A percentile compares a stretch with the other conserved stretches of the same genome.
Evolutionary conservation across 2,888 invertebrate species (phyloP).

Genomic region (Arctia plantaginis): DNA sequence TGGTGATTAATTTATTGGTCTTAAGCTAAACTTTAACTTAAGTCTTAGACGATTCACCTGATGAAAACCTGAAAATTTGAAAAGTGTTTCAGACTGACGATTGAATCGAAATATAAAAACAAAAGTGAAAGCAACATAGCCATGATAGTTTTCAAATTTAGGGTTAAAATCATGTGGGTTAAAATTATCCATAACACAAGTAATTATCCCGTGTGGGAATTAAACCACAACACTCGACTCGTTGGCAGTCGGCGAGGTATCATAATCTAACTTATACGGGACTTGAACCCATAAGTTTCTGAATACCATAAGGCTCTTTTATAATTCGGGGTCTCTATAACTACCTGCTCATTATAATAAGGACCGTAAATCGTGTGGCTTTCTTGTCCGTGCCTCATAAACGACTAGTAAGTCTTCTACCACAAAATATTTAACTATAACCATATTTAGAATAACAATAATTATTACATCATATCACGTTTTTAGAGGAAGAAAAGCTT

Average conservation of each 20-base stretch:
- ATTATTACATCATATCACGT: not conserved
- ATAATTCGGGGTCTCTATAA: not conserved
- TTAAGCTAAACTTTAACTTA: not conserved
- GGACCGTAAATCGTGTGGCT: not conserved
- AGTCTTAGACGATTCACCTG: not conserved
- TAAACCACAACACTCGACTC: not conserved
- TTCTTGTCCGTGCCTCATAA: not conserved
- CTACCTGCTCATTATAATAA: not conserved
- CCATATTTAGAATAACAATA: not conserved
- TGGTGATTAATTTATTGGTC: not conserved
- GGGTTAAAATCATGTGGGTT: not conserved
- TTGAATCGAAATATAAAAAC: not conserved
- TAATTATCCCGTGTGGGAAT: not conserved
- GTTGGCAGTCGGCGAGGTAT: not conserved
- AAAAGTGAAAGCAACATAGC: not conserved
- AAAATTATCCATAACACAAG: not conserved
- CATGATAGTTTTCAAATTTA: not conserved
- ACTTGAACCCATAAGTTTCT: conserved; percentile 2
- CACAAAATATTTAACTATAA: not conserved
- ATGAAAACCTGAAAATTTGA: not conserved
- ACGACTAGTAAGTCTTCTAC: not conserved
- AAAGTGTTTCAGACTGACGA: not conserved
- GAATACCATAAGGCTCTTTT: not conserved
- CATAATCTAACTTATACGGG: not conserved
- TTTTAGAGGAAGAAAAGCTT: not conserved